These are phyloP conservation scores for Tetranychus piercei DNA, from an alignment of 2,888 invertebrate genomes.

Conservation along the genomic window DNA sequence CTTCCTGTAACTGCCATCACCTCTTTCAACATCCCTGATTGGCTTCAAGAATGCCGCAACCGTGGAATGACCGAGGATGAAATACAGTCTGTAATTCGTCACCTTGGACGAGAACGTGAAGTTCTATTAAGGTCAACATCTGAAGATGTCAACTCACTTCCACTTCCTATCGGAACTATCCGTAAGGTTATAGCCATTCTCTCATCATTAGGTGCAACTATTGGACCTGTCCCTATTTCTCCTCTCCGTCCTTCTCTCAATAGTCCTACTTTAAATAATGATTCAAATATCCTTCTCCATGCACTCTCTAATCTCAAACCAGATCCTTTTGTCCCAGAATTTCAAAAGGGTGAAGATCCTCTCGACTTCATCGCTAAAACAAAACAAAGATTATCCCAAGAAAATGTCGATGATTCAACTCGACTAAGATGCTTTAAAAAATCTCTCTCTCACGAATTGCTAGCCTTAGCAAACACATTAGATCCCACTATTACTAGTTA, in stretches of 20 bases:
- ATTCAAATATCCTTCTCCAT: too few species aligned
- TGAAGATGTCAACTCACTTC: background rate
- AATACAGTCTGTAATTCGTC: background rate
- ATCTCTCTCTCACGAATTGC: background rate
- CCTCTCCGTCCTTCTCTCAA: background rate
- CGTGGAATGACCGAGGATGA: background rate
- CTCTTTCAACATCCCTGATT: background rate
- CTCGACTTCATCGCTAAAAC: background rate
- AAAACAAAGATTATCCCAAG: background rate
- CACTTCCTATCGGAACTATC: background rate
- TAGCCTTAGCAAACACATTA: background rate
- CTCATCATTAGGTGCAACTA: background rate
- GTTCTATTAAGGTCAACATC: background rate
- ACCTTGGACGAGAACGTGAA: background rate
- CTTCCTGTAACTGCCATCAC: background rate
- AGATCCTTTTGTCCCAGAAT: background rate
- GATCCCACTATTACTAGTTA: background rate
- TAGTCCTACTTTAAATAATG: too few species aligned
- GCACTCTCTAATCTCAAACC: background rate
- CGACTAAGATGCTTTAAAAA: background rate
- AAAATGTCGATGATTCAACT: background rate
- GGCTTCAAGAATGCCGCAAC: background rate
- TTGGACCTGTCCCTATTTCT: background rate
- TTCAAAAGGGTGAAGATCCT: background rate
- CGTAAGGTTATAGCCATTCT: background rate